phyloP scores from a whole-genome alignment of 2,113 vertebrate genomes.

The Bos javanicus region DNA sequence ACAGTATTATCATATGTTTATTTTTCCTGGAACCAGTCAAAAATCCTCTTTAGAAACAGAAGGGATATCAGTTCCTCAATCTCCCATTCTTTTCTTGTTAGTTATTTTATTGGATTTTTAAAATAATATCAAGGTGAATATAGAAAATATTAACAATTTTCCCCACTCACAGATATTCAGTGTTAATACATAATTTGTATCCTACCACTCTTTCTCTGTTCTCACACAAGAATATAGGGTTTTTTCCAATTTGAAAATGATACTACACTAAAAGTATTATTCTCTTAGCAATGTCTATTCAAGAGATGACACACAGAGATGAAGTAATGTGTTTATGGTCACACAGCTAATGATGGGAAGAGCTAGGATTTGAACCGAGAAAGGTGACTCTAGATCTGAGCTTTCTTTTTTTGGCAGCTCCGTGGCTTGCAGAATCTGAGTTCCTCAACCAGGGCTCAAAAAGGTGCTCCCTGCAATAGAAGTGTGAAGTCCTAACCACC shows the following conservation, averaged over 20 bases:
- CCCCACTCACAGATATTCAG: not conserved
- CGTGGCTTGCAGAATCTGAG: not conserved
- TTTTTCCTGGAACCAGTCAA: not conserved
- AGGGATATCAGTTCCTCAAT: not conserved
- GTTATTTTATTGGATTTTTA: not conserved
- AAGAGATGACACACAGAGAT: not conserved
- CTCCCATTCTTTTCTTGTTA: not conserved
- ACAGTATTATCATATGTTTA: not conserved
- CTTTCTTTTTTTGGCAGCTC: not conserved
- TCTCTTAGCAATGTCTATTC: not conserved
- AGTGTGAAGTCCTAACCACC: not conserved
- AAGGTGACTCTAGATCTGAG: not conserved
- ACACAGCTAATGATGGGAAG: not conserved
- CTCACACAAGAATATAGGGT: not conserved
- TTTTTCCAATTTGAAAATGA: not conserved
- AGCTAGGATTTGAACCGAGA: not conserved
- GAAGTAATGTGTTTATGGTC: not conserved
- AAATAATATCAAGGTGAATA: not conserved
- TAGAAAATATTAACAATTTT: not conserved
- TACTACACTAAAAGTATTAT: not conserved
- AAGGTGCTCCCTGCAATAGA: not conserved
- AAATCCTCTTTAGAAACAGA: not conserved
- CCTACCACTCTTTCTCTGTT: not conserved
- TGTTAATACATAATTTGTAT: not conserved
- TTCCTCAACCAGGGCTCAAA: not conserved